phyloP scores from a whole-genome alignment of 2,888 invertebrate species.

The Poecilus cupreus region DNA sequence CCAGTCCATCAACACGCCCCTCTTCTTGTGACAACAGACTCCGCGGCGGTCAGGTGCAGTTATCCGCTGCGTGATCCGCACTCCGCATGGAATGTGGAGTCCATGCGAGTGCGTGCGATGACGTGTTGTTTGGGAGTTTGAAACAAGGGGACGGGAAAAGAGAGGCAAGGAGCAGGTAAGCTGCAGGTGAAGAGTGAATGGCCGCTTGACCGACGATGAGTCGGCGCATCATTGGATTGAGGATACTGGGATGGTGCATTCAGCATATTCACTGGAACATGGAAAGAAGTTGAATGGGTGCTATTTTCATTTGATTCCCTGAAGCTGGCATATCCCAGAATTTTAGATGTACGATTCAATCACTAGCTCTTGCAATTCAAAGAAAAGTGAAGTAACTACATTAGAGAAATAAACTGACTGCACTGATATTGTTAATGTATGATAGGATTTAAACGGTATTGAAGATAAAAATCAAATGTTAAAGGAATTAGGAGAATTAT shows the following conservation, averaged over 20 bases:
- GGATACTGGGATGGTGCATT: slow-evolving; percentile 27
- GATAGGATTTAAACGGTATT: no score
- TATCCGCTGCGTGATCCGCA: slow-evolving; percentile 32
- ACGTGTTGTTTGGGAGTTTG: not conserved
- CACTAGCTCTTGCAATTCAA: no score
- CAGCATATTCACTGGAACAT: not conserved
- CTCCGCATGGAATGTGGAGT: slow-evolving; percentile 29
- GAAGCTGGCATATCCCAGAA: no score
- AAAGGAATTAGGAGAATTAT: not conserved
- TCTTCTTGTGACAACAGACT: not conserved
- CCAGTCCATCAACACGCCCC: not conserved
- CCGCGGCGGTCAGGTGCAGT: slow-evolving; percentile 2
- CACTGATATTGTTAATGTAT: no score
- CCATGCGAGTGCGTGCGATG: slow-evolving; percentile 9
- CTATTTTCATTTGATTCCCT: no score
- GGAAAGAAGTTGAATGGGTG: no score
- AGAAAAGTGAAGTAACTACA: no score
- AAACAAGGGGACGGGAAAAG: not conserved
- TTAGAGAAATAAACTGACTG: no score
- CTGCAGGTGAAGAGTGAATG: slow-evolving; percentile 57
- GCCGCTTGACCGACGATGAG: slow-evolving; percentile 51
- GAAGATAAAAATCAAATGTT: no score
- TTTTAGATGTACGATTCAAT: no score
- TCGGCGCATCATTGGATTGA: slow-evolving; percentile 23
- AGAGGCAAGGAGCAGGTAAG: not conserved